Evolutionary conservation across 2,797 vertebrate species (phyloP).

Genomic region (Avahi laniger): DNA sequence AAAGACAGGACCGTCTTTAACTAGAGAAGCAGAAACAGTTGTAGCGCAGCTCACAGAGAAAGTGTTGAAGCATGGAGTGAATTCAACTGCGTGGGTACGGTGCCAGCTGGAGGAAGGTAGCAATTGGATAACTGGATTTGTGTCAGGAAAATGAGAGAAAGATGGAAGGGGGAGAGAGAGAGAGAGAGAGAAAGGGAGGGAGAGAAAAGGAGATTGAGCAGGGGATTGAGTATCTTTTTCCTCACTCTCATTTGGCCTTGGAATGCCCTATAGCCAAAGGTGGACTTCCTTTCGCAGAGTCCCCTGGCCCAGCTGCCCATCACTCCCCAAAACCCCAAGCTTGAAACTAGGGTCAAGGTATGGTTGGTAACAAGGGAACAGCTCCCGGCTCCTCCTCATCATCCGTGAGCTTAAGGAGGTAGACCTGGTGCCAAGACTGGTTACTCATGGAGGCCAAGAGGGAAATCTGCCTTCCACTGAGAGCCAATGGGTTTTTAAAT

Average conservation of each 20-base stretch:
- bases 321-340: neutral
- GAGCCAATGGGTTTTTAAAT: neutral
- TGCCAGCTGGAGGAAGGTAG: conserved; percentile 16
- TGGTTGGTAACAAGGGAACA: neutral
- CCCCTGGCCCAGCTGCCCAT: neutral
- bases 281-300: neutral
- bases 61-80: neutral
- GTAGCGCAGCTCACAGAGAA: conserved; percentile 33
- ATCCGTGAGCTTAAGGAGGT: neutral
- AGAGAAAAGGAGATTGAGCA: neutral
- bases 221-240: neutral
- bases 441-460: neutral
- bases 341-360: neutral
- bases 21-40: conserved; percentile 10
- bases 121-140: conserved; percentile 50
- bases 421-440: neutral
- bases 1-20: neutral
- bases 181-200: neutral
- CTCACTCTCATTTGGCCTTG: neutral
- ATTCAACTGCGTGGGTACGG: neutral
- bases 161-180: neutral
- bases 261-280: neutral
- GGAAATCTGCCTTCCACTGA: neutral
- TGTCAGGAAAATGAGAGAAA: neutral
- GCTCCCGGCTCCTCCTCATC: neutral